phyloP scores from a whole-genome alignment of 2,797 vertebrate species.

The Lerista edwardsae region DNA sequence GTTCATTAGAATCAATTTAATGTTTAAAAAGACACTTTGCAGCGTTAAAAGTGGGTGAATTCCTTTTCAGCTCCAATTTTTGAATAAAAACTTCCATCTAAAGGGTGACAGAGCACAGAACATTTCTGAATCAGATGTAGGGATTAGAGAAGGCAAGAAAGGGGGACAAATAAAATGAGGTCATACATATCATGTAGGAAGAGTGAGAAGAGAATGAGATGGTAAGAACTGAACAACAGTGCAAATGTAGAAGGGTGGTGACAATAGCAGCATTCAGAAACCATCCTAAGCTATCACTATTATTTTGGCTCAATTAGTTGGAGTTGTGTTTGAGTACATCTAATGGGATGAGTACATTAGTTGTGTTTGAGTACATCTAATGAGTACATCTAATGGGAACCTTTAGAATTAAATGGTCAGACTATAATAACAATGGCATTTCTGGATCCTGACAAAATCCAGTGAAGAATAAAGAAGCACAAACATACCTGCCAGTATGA shows the following conservation, averaged over 20 bases:
- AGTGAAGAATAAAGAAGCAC: not conserved
- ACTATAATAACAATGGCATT: not conserved
- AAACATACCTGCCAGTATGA: constrained; percentile 83
- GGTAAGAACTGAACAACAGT: not conserved
- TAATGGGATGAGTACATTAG: not conserved
- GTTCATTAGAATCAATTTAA: not conserved
- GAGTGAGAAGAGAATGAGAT: not conserved
- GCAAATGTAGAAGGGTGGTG: not conserved
- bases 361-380: not conserved
- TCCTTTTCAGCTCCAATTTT: not conserved
- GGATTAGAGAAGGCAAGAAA: not conserved
- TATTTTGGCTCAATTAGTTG: not conserved
- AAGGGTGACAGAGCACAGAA: too few species aligned
- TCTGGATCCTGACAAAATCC: not conserved
- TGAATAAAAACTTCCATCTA: not conserved
- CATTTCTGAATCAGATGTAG: not conserved
- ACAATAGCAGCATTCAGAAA: not conserved
- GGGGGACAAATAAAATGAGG: not conserved
- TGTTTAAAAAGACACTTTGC: not conserved
- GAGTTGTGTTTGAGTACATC: not conserved
- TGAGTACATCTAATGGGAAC: not conserved
- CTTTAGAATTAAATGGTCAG: not conserved
- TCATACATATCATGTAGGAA: not conserved
- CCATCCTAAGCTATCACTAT: not conserved
- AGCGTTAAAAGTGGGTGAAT: not conserved